Percentiles rank a stretch among this genome's conserved stretches.
Evolutionary conservation across 2,113 vertebrate species (phyloP).

Genomic region (Dipodomys stephensi): DNA sequence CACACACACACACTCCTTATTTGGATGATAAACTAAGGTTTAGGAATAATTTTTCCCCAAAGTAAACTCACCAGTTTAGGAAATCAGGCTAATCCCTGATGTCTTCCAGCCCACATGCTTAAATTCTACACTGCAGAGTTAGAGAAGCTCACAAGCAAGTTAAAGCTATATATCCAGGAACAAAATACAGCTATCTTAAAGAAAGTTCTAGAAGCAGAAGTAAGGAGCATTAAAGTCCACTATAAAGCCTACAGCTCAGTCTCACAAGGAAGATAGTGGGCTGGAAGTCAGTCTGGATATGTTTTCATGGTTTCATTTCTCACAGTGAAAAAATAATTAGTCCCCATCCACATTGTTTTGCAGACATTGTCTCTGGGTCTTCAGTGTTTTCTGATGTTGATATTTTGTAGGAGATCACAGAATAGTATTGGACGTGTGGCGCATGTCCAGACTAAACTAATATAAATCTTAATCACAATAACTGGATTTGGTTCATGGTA

Average conservation of each 20-base stretch:
- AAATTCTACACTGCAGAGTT: neutral
- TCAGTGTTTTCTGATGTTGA: neutral
- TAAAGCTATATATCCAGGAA: neutral
- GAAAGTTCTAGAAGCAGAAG: neutral
- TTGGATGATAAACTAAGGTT: constrained; percentile 13
- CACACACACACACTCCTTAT: neutral
- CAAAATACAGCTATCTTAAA: neutral
- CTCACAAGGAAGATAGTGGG: neutral
- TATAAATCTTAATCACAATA: neutral
- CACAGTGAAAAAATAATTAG: neutral
- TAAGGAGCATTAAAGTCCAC: neutral
- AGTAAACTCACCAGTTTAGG: neutral
- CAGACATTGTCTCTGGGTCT: neutral
- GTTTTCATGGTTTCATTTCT: neutral
- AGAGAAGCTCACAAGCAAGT: neutral
- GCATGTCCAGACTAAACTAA: neutral
- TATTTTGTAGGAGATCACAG: neutral
- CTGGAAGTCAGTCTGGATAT: neutral
- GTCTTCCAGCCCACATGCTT: neutral
- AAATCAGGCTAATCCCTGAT: neutral
- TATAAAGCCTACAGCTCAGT: neutral
- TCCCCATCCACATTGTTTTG: neutral
- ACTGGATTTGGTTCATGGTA: neutral
- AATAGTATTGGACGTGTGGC: neutral
- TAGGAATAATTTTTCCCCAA: neutral